These are phyloP conservation scores for Peribatodes rhomboidaria DNA, from an alignment of 2,888 invertebrate genomes.

Conservation along the genomic window DNA sequence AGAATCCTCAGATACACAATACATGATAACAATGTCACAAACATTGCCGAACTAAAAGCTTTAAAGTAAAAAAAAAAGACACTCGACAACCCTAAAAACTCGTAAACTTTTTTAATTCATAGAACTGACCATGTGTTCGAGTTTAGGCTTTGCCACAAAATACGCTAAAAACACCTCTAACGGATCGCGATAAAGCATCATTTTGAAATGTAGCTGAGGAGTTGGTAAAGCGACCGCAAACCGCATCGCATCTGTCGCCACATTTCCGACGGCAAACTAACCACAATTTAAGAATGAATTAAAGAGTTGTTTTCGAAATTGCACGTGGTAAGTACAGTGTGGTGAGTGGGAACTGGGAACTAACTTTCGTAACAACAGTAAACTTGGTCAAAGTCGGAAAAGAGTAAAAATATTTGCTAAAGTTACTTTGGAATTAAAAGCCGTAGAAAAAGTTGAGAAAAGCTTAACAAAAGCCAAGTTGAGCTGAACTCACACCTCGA, in stretches of 20 bases:
- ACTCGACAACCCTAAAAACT: conserved; percentile 33
- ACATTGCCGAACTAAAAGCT: conserved; percentile 12
- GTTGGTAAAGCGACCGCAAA: conserved; percentile 58
- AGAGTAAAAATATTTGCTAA: conserved; percentile 5
- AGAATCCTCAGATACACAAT: neutral
- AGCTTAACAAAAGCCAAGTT: no score
- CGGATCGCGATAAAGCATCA: conserved; percentile 39
- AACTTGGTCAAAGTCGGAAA: neutral
- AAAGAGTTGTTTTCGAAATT: conserved; percentile 47
- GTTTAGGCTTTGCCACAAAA: neutral
- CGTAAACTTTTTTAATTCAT: conserved; percentile 43
- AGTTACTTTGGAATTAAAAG: conserved; percentile 14
- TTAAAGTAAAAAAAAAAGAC: conserved; percentile 28
- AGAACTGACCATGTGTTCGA: conserved; percentile 43
- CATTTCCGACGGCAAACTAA: conserved; percentile 64
- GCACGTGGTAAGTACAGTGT: conserved; percentile 42
- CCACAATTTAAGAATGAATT: conserved; percentile 70
- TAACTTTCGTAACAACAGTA: conserved; percentile 18
- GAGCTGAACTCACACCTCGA: no score
- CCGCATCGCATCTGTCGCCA: conserved; percentile 72
- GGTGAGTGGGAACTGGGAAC: neutral
- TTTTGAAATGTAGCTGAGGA: conserved; percentile 43
- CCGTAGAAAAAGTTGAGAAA: conserved; percentile 7
- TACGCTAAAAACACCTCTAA: conserved; percentile 40
- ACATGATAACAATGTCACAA: conserved; percentile 2